A percentile compares a stretch with the other conserved stretches of the same genome.
Conservation (phyloP, 2,888 invertebrate species). For the Lordiphosa fenestrarum region DNA sequence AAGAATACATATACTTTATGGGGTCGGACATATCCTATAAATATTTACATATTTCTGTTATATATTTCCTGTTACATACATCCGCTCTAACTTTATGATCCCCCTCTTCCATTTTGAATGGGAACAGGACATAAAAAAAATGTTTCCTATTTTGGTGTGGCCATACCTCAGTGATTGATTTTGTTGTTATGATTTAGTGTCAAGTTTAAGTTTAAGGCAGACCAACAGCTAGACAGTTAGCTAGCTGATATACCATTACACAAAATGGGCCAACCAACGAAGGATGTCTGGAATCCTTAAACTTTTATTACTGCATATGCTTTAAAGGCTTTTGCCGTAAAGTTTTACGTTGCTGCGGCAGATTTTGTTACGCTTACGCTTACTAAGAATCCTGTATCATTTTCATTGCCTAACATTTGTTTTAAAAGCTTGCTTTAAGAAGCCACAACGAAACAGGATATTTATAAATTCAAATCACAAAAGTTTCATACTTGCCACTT, state of each 20-base stretch:
- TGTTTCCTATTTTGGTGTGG: conserved; percentile 30
- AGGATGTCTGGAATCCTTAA: conserved; percentile 3
- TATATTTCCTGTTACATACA: too few relatives aligned
- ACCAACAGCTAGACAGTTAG: conserved; percentile 14
- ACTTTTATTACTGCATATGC: conserved; percentile 6
- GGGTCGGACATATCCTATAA: too few relatives aligned
- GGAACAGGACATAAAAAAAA: too few relatives aligned
- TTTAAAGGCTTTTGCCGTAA: conserved; percentile 9
- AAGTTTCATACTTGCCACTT: neutral
- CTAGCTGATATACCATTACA: conserved; percentile 4
- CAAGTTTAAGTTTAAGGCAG: neutral
- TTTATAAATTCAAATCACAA: conserved; percentile 13
- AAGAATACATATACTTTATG: too few relatives aligned
- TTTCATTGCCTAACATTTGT: conserved; percentile 8
- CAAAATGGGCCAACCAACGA: conserved; percentile 6
- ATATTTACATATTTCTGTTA: too few relatives aligned
- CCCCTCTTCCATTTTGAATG: too few relatives aligned
- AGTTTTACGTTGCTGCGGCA: conserved; percentile 8
- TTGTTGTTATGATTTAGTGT: conserved; percentile 16
- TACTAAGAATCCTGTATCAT: conserved; percentile 5
- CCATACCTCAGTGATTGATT: conserved; percentile 25
- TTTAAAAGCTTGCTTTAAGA: conserved; percentile 6
- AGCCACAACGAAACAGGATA: conserved; percentile 12
- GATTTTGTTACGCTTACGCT: conserved; percentile 11
- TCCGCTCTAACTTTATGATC: too few relatives aligned